These are phyloP conservation scores for Zapornia atra DNA, from an alignment of 2,113 vertebrate genomes.

Conservation along the genomic window DNA sequence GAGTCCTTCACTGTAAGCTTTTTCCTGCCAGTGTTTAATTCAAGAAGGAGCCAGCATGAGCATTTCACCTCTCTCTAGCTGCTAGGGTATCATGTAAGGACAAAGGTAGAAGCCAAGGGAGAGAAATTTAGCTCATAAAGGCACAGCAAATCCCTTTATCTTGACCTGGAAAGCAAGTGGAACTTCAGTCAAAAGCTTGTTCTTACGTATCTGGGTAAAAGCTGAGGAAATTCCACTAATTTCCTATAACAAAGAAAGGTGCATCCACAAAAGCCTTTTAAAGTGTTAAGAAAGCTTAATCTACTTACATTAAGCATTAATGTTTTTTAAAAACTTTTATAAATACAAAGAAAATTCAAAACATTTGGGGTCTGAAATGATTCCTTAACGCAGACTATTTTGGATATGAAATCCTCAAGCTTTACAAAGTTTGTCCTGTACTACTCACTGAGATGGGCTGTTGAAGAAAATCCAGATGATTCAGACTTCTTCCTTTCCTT, in stretches of 20 bases:
- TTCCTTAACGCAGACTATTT: not conserved
- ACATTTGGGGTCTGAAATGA: not conserved
- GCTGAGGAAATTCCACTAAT: not conserved
- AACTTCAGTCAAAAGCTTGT: not conserved
- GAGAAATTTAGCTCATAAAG: not conserved
- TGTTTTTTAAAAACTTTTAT: not conserved
- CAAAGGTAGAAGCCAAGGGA: not conserved
- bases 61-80: not conserved
- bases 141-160: not conserved
- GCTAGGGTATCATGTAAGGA: not conserved
- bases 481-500: conserved; percentile 1
- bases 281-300: not conserved
- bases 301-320: not conserved
- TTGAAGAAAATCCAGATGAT: conserved; percentile 19
- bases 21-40: not conserved
- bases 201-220: not conserved
- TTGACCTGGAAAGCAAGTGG: not conserved
- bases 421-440: not conserved
- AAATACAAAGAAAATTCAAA: not conserved
- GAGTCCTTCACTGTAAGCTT: not conserved
- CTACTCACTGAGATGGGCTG: conserved; percentile 24
- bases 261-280: not conserved
- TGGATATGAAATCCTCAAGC: not conserved
- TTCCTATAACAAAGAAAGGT: not conserved
- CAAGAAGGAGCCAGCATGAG: not conserved